Evolutionary conservation across 1,140 invertebrate genomes (phyloP), one percentile per base, ranked within the genome.

Genomic region (Drosophila varians): DNA sequence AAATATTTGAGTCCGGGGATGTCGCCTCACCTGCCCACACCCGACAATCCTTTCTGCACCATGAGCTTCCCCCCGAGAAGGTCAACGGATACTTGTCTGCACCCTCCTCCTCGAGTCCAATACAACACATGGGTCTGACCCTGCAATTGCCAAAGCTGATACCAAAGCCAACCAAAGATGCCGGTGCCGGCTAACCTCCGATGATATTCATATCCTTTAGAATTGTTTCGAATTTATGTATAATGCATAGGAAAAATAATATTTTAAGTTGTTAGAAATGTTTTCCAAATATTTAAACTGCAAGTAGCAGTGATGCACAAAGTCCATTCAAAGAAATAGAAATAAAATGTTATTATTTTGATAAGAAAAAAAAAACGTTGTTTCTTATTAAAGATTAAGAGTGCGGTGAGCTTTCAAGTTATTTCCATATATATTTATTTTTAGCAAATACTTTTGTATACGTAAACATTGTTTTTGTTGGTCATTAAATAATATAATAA

Each of bases 391-490:
- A n/a, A n/a, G n/a, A n/a, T n/a, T n/a, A n/a, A n/a, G n/a, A n/a
- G n/a, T n/a, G n/a, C n/a, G n/a, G n/a, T n/a, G n/a, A n/a, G n/a
- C n/a, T n/a, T n/a, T 21, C 34, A 38, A 12, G 12, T 19, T 42
- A 57, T 45, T 74, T 75, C 47, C 38, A 53, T 65, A 61, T 75
- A 64, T 74, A 58, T 58, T 74, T 57, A 76, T 79, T 77, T 70
- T 77, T 66, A 75, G 60, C 75, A 84, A 84, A 84, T 84, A 84
- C 79, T 82, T 76, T 82, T 82, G 73, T 82, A 73, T 75, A 79
- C 77, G 64, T 83, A 83, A 83, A 83, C 60, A 78, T 83, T 83
- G 72, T 74, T 74, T 74, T 83, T 73, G 55, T 73, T 53, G 26
- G 26, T 73, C 48, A 51, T 84, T 84, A 84, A 84, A 84, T 84